Conservation (phyloP, 2,888 invertebrate genomes). For the Endotricha flammealis region DNA sequence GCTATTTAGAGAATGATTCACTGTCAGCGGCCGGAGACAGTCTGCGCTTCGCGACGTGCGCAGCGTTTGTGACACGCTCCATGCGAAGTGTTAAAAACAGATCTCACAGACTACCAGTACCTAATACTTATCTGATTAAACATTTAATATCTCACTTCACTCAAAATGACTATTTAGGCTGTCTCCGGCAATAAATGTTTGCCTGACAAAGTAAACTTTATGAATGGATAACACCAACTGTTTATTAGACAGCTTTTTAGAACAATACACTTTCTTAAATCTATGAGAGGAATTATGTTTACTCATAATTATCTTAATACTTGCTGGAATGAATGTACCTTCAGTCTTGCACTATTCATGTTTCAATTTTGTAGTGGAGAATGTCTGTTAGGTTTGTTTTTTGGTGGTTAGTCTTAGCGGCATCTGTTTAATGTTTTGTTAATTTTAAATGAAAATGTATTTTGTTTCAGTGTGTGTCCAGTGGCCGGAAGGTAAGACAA, state of each 20-base stretch:
- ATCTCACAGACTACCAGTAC: too few species aligned
- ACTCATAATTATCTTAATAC: slow-evolving; percentile 37
- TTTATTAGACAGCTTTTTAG: slow-evolving; percentile 63
- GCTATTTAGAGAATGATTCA: slow-evolving; percentile 68
- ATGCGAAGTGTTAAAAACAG: too few species aligned
- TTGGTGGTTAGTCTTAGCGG: slow-evolving; percentile 47
- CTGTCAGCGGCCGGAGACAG: slow-evolving; percentile 63
- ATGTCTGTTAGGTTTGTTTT: slow-evolving; percentile 59
- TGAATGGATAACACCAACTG: slow-evolving; percentile 45
- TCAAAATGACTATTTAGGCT: slow-evolving; percentile 32
- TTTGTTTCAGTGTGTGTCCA: slow-evolving; percentile 92
- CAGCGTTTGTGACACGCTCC: slow-evolving; percentile 16
- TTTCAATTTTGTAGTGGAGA: slow-evolving; percentile 64
- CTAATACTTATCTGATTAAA: slow-evolving; percentile 9
- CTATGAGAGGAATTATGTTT: slow-evolving; percentile 29
- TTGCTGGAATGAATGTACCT: slow-evolving; percentile 64
- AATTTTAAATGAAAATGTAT: slow-evolving; percentile 33
- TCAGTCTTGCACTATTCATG: slow-evolving; percentile 58
- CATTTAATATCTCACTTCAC: neutral
- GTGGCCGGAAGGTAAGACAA: slow-evolving; percentile 91
- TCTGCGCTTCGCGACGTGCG: slow-evolving; percentile 25
- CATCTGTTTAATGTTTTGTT: slow-evolving; percentile 11
- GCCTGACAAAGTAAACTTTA: slow-evolving; percentile 42
- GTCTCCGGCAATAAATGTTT: slow-evolving; percentile 55
- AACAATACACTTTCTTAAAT: slow-evolving; percentile 37